phyloP scores from a whole-genome alignment of 92 coral and sea anemone species.

The Blastomussa wellsi region DNA sequence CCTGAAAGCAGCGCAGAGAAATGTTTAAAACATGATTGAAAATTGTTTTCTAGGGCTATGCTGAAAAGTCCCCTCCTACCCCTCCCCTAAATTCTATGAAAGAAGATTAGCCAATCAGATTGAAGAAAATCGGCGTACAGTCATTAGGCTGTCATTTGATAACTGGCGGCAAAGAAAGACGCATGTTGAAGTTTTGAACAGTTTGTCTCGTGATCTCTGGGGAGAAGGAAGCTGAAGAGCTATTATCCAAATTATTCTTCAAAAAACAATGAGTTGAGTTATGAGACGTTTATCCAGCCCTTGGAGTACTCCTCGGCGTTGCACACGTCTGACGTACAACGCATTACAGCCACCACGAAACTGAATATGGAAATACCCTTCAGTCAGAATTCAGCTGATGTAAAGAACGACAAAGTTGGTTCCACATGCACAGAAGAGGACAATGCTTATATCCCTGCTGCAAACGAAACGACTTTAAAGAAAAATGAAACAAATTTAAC shows the following conservation, averaged over 20 bases:
- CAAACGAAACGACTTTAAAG: neutral
- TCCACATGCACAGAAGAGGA: neutral
- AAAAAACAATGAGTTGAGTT: neutral
- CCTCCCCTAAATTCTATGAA: neutral
- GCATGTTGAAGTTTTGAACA: neutral
- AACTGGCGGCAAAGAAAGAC: constrained; percentile 10
- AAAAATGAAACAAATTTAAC: constrained; percentile 1
- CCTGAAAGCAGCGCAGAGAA: too few species aligned
- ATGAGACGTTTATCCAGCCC: neutral
- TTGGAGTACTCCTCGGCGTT: neutral
- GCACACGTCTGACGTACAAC: neutral
- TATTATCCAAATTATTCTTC: neutral
- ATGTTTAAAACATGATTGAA: too few species aligned
- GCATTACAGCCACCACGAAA: too few species aligned
- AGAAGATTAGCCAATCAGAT: neutral
- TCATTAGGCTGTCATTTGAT: neutral
- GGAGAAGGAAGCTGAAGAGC: neutral
- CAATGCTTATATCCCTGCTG: neutral
- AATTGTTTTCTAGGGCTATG: too few species aligned
- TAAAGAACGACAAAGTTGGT: neutral
- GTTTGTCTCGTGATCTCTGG: neutral
- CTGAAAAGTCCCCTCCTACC: neutral
- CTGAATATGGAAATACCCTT: constrained; percentile 27
- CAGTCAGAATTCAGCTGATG: neutral
- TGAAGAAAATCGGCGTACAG: neutral